Percentiles rank a stretch among this genome's conserved stretches.
These are phyloP conservation scores for Acrobasis suavella DNA, from an alignment of 2,888 invertebrate species.

Conservation along the genomic window DNA sequence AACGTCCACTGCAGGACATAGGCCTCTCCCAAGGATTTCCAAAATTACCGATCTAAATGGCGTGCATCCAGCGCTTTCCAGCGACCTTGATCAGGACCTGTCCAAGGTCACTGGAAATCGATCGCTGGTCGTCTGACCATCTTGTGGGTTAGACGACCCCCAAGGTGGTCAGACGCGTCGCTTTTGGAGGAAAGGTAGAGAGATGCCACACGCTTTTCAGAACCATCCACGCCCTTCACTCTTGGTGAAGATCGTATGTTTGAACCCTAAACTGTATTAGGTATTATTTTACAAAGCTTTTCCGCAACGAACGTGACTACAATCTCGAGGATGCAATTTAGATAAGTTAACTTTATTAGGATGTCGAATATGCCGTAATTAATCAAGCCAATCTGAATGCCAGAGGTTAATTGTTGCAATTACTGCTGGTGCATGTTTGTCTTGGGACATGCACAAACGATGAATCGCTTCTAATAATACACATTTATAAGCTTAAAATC, in stretches of 20 bases:
- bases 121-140: too few relatives aligned
- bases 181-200: too few relatives aligned
- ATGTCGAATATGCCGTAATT: constrained; percentile 16
- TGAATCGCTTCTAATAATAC: constrained; percentile 1
- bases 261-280: background rate
- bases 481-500: background rate
- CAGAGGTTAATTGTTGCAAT: constrained; percentile 17
- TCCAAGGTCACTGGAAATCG: too few relatives aligned
- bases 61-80: too few relatives aligned
- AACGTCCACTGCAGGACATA: too few relatives aligned
- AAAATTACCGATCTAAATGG: too few relatives aligned
- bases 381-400: constrained; percentile 18
- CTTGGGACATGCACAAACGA: constrained; percentile 9
- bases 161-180: too few relatives aligned
- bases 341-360: constrained; percentile 14
- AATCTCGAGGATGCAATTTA: constrained; percentile 16
- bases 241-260: background rate
- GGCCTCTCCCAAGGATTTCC: too few relatives aligned
- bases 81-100: too few relatives aligned
- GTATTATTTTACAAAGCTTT: background rate
- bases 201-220: too few relatives aligned
- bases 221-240: too few relatives aligned
- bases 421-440: constrained; percentile 16
- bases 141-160: too few relatives aligned
- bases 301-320: constrained; percentile 8